phyloP scores from a whole-genome alignment of 1,140 invertebrate genomes.

The Acromyrmex heyeri region DNA sequence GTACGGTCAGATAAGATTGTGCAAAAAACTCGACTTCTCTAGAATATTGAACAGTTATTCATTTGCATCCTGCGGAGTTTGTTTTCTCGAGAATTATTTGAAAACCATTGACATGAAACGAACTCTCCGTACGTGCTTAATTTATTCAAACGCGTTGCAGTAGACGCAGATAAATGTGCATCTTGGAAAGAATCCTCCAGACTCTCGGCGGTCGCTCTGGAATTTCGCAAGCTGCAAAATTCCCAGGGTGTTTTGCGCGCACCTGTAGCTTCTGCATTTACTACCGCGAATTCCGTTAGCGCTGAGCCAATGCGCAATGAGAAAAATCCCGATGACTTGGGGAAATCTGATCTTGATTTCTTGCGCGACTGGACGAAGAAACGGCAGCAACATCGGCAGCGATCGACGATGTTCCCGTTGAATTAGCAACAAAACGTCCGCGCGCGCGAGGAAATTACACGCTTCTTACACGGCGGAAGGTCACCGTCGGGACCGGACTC shows the following conservation, averaged over 20 bases:
- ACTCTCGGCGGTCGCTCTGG: neutral
- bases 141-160: neutral
- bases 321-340: conserved; percentile 65
- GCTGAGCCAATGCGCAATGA: neutral
- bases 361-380: conserved; percentile 25
- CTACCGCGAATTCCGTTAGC: conserved; percentile 49
- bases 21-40: too few species aligned
- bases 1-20: too few species aligned
- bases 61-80: neutral
- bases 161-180: neutral
- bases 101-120: neutral
- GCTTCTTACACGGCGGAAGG: conserved; percentile 68
- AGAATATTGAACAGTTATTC: neutral
- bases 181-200: neutral
- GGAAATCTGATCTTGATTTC: conserved; percentile 70
- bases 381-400: conserved; percentile 18
- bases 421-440: conserved; percentile 74
- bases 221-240: conserved; percentile 36
- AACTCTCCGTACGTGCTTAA: neutral
- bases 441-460: conserved; percentile 70
- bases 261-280: conserved; percentile 38
- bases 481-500: conserved; percentile 60
- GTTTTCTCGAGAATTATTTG: neutral
- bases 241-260: conserved; percentile 36
- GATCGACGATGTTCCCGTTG: conserved; percentile 72